Evolutionary conservation across 2,113 vertebrate species (phyloP).

Genomic region (Felis chaus): DNA sequence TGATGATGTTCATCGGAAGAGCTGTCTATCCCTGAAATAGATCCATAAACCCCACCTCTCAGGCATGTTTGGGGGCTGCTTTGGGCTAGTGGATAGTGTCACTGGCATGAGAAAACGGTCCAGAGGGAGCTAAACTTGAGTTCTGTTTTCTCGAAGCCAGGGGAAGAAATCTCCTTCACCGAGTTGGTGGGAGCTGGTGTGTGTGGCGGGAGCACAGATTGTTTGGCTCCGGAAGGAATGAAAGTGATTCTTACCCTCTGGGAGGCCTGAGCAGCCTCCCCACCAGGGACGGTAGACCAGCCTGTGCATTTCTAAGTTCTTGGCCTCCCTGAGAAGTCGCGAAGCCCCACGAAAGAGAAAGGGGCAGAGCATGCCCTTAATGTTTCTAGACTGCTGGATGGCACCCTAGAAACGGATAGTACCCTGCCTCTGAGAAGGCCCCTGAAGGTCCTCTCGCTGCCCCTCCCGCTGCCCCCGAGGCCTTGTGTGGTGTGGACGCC

Average conservation of each 20-base stretch:
- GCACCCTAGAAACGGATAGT: neutral
- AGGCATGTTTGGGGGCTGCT: accelerated
- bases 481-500: neutral
- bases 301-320: neutral
- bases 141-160: neutral
- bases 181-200: neutral
- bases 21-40: neutral
- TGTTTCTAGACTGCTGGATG: neutral
- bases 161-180: neutral
- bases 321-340: neutral
- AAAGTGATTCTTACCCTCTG: neutral
- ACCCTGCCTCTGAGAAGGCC: neutral
- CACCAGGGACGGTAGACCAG: neutral
- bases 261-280: neutral
- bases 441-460: neutral
- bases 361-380: neutral
- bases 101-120: accelerated
- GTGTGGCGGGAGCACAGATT: neutral
- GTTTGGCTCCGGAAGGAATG: neutral
- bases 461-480: neutral
- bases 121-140: too few relatives aligned
- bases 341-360: neutral
- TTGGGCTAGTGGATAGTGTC: neutral
- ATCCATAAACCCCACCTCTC: neutral
- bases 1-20: accelerated